Conservation (phyloP, 2,797 vertebrate genomes). For the Luscinia luscinia region DNA sequence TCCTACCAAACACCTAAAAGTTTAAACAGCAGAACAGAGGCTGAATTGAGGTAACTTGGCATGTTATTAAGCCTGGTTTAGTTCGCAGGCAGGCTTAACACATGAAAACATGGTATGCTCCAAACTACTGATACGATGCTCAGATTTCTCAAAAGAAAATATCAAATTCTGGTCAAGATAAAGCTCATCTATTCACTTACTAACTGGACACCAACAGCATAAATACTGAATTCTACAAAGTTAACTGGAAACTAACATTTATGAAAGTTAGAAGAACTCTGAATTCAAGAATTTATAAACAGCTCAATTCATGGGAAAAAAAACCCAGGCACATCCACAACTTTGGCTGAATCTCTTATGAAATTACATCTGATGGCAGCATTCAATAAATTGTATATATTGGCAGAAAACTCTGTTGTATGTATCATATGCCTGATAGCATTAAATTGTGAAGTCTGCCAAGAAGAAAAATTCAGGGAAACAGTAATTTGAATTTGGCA, state of each 20-base stretch:
- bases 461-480: not conserved
- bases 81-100: not conserved
- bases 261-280: not conserved
- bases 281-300: not conserved
- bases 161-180: not conserved
- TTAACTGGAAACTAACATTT: not conserved
- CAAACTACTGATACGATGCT: not conserved
- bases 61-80: not conserved
- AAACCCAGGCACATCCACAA: not conserved
- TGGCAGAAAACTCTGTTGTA: not conserved
- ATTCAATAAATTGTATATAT: not conserved
- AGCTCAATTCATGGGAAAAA: not conserved
- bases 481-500: not conserved
- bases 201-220: not conserved
- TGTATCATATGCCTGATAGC: accelerated
- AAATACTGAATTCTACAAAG: not conserved
- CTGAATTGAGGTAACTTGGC: not conserved
- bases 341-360: not conserved
- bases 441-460: not conserved
- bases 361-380: not conserved
- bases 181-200: not conserved
- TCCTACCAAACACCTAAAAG: not conserved
- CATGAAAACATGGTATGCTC: not conserved
- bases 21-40: not conserved
- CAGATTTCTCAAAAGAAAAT: not conserved